Evolutionary conservation across 2,113 vertebrate genomes (phyloP).

Genomic region (Hassar affinis): DNA sequence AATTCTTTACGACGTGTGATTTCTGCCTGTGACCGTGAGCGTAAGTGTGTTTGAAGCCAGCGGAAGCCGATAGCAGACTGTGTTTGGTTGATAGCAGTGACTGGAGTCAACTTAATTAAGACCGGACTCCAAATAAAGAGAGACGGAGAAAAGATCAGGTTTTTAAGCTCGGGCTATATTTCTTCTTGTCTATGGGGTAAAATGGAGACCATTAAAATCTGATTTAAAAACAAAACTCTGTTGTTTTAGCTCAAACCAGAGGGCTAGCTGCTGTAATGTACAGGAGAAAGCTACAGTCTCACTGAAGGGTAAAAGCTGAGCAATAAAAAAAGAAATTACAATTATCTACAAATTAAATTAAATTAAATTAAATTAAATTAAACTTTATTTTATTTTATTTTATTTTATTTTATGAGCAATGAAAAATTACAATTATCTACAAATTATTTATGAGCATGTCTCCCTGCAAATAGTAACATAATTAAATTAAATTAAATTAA

Average conservation of each 20-base stretch:
- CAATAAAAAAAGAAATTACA: neutral
- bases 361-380: no score
- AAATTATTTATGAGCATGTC: no score
- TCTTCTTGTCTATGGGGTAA: conserved; percentile 34
- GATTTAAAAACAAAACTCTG: conserved; percentile 26
- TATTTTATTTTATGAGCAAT: no score
- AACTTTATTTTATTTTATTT: no score
- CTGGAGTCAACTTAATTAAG: neutral
- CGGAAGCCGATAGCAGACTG: neutral
- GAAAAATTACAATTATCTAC: no score
- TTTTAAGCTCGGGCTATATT: conserved; percentile 31
- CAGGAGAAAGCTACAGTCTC: neutral
- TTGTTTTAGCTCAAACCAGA: conserved; percentile 1
- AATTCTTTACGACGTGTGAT: neutral
- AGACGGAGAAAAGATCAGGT: neutral
- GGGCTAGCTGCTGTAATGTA: conserved; percentile 29
- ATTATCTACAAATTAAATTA: no score
- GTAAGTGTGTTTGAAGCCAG: neutral
- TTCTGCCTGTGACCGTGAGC: neutral
- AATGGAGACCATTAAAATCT: conserved; percentile 49
- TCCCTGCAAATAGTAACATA: no score
- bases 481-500: no score
- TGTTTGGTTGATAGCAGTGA: neutral
- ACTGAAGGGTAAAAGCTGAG: neutral
- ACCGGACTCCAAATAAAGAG: neutral